Evolutionary conservation across 30 jellyfish, hydroid and myxozoan species (phyloP).

Genomic region (Nemopilema nomurai): DNA sequence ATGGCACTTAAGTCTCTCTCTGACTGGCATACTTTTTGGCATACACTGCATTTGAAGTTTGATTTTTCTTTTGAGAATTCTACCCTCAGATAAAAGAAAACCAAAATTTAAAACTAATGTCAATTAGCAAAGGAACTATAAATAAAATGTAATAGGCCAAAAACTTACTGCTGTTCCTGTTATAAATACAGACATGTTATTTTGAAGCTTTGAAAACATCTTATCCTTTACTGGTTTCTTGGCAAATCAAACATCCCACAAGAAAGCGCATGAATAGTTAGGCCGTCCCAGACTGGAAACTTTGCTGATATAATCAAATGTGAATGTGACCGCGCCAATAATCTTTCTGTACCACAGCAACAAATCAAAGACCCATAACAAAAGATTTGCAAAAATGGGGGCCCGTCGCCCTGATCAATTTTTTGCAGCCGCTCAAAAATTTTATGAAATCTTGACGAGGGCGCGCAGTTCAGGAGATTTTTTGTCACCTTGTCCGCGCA

Average conservation of each 20-base stretch:
- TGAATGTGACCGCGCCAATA: too few species aligned
- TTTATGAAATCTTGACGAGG: too few species aligned
- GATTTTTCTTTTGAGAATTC: neutral
- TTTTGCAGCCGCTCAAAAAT: too few species aligned
- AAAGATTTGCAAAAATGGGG: too few species aligned
- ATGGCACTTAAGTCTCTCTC: slow-evolving; percentile 10
- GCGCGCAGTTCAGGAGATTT: too few species aligned
- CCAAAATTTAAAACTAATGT: neutral
- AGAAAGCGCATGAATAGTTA: neutral
- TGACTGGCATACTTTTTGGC: slow-evolving; percentile 28
- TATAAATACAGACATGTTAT: neutral
- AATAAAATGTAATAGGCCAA: neutral
- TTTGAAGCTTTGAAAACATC: neutral
- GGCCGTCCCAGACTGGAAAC: too few species aligned
- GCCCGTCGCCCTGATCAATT: too few species aligned
- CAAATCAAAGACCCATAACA: too few species aligned
- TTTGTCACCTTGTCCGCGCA: too few species aligned
- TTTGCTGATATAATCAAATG: too few species aligned
- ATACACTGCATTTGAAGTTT: slow-evolving; percentile 3
- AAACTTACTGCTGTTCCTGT: neutral
- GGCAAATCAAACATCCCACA: neutral
- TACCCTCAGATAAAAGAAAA: neutral
- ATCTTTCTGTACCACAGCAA: too few species aligned
- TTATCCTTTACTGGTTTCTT: neutral
- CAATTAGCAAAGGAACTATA: neutral